Evolutionary conservation across 2,888 invertebrate genomes (phyloP).

Genomic region (Trimorus sp.): DNA sequence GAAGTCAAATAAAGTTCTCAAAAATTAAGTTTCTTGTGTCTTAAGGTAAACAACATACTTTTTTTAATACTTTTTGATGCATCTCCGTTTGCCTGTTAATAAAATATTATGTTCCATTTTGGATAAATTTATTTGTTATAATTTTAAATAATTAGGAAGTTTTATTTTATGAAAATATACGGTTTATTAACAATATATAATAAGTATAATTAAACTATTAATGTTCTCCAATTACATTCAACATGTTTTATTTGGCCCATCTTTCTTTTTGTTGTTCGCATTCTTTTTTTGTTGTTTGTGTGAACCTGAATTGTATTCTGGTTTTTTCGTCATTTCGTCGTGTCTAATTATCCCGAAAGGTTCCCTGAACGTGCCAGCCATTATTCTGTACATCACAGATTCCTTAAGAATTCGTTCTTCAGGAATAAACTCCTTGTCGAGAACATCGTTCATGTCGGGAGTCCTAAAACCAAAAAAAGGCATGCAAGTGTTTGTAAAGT

Average conservation of each 20-base stretch:
- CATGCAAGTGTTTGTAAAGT: background rate
- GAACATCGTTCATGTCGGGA: constrained; percentile 70
- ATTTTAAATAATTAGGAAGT: no score
- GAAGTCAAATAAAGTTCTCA: no score
- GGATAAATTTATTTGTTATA: no score
- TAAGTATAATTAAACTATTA: no score
- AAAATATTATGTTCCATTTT: no score
- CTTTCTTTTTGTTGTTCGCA: constrained; percentile 26
- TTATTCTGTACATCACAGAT: constrained; percentile 73
- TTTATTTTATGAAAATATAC: no score
- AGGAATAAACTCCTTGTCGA: constrained; percentile 74
- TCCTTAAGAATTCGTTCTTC: constrained; percentile 72
- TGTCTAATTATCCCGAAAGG: constrained; percentile 70
- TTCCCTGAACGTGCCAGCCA: constrained; percentile 72
- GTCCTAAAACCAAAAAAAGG: constrained; percentile 1
- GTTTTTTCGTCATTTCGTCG: constrained; percentile 22
- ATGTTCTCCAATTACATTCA: no score
- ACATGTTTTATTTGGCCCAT: background rate
- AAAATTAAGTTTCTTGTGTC: no score
- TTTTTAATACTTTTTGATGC: no score
- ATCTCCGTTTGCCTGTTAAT: no score
- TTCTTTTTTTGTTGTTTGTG: constrained; percentile 3
- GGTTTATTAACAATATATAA: no score
- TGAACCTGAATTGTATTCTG: background rate
- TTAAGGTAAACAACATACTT: no score